phyloP scores from a whole-genome alignment of 2,888 invertebrate species.

The Biston betularia region DNA sequence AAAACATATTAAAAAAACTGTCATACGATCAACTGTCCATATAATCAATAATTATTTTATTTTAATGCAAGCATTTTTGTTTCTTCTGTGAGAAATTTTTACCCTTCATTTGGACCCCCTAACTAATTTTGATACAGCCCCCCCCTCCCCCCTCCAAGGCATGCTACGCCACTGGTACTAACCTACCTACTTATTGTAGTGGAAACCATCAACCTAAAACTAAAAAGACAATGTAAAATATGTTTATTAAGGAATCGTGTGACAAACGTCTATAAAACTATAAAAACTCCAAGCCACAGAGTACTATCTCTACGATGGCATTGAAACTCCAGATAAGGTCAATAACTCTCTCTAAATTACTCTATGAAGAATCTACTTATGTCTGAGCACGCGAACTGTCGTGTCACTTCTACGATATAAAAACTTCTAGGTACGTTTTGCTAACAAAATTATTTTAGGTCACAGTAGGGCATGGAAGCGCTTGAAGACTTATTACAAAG shows the following conservation, averaged over 20 bases:
- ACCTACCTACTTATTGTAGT: neutral
- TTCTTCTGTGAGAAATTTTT: too few relatives aligned
- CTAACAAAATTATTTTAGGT: too few relatives aligned
- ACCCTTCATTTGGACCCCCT: too few relatives aligned
- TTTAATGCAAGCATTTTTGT: too few relatives aligned
- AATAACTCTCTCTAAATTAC: slow-evolving; percentile 15
- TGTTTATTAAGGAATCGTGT: slow-evolving; percentile 19
- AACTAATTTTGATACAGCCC: too few relatives aligned
- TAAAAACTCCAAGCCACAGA: slow-evolving; percentile 9
- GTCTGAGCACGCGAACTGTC: slow-evolving; percentile 46
- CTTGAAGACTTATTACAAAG: too few relatives aligned
- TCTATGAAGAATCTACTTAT: slow-evolving; percentile 26
- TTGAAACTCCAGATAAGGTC: slow-evolving; percentile 29
- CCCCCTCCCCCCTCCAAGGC: too few relatives aligned
- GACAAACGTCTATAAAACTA: slow-evolving; percentile 20
- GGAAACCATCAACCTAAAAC: neutral
- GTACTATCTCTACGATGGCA: slow-evolving; percentile 15
- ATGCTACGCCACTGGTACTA: too few relatives aligned
- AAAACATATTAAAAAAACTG: too few relatives aligned
- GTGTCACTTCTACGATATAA: slow-evolving; percentile 41
- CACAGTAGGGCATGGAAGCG: neutral
- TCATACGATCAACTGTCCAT: too few relatives aligned
- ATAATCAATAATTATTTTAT: too few relatives aligned
- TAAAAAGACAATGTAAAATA: slow-evolving; percentile 4
- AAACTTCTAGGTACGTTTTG: slow-evolving; percentile 27